Evolutionary conservation across 2,113 vertebrate genomes (phyloP), one percentile per base, ranked within the genome.

Genomic region (Nettapus auritus): DNA sequence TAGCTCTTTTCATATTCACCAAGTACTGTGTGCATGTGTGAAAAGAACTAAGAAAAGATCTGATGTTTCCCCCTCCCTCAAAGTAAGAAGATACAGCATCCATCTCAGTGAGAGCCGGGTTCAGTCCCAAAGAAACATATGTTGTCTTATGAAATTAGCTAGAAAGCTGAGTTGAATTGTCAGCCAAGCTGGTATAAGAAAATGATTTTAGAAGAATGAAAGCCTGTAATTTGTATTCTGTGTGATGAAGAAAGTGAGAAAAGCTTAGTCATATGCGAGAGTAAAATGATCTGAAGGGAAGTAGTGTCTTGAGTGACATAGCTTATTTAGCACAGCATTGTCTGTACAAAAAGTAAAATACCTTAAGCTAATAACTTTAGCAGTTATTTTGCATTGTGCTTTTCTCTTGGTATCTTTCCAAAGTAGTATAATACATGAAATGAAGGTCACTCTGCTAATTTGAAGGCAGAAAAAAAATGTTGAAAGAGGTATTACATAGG

Each of bases 21-120:
- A 94, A 92, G 69, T 73, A 74, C 82, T 94, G 50, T 76, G 26
- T 96, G 78, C 87, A 62, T 88, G 70, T 93, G 89, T 89, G 67
- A 96, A 40, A 94, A 89, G 62, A 94, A 26, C 86, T 92, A 82
- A 91, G 26, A 89, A 90, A 69, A 36, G 63, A 89, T 69, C 11
- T 68, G 77, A 15, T 90, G 53, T 64, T 76, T 71, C 25, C 60
- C 62, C 36, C 34, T 10, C 40, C 10, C 64, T 50, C 68, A 63
- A 42, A 93, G 66, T 66, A 62, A 62, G 86, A 87, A 84, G 57
- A 25, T 78, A 68, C 0, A 0, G 74, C 84, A 92, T 94, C 38
- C 53, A 82, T 50, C 89, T 95, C 77, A 50, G 67, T 0, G 0
- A 88, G 63, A 82, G 64, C 53, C 9, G 0, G 42, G 60, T 88